phyloP scores from a whole-genome alignment of 1,140 invertebrate species.

The Lamellibrachia luymesi region DNA sequence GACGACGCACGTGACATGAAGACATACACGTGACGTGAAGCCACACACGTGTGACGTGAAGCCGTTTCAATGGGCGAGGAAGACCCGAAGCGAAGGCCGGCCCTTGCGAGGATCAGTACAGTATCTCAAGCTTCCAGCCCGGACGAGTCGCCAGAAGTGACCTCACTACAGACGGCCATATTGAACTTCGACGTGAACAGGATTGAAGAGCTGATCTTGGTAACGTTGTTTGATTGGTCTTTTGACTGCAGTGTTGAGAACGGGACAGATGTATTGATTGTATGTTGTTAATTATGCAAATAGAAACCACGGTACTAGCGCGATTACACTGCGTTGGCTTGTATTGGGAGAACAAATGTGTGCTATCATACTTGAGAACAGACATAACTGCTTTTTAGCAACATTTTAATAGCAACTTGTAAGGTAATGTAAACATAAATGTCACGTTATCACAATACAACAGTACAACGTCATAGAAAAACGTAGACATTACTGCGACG shows the following conservation, averaged over 20 bases:
- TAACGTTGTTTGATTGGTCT: background rate
- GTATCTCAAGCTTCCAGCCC: background rate
- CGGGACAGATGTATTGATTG: background rate
- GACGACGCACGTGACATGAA: background rate
- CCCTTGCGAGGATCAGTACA: background rate
- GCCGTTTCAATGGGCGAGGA: background rate
- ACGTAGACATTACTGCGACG: no score
- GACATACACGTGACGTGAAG: background rate
- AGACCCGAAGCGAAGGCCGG: background rate
- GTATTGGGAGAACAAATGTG: no score
- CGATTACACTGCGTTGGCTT: background rate
- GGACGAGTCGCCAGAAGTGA: background rate
- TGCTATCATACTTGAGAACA: no score
- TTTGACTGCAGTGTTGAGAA: background rate
- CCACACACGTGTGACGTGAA: background rate
- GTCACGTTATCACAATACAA: no score
- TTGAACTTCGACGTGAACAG: background rate
- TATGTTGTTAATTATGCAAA: background rate
- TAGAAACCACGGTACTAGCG: background rate
- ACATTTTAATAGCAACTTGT: no score
- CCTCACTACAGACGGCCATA: background rate
- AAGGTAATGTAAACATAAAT: no score
- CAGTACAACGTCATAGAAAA: no score
- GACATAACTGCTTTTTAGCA: no score
- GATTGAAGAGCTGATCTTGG: conserved; percentile 1